Conservation (phyloP, 2,113 vertebrate genomes). For the Porphyrio hochstetteri region DNA sequence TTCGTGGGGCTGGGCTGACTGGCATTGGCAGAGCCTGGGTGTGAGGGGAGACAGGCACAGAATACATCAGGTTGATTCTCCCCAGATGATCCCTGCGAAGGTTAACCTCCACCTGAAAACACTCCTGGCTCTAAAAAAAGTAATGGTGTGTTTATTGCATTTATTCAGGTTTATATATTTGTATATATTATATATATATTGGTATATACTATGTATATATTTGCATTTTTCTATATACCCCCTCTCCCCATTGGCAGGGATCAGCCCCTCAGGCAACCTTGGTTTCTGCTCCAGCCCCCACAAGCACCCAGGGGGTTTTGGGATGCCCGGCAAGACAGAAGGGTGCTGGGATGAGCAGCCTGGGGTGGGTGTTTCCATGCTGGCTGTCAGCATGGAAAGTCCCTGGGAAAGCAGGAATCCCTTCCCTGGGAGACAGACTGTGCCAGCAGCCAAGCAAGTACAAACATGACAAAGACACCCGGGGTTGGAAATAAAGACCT, state of each 20-base stretch:
- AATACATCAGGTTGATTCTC: neutral
- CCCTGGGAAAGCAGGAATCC: neutral
- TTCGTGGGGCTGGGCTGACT: neutral
- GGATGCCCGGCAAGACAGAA: neutral
- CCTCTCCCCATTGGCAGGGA: neutral
- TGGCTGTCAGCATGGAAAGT: neutral
- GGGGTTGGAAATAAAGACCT: neutral
- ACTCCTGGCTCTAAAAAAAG: neutral
- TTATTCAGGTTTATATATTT: neutral
- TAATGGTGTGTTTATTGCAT: neutral
- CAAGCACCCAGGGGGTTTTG: neutral
- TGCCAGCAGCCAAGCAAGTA: neutral
- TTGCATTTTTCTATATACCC: neutral
- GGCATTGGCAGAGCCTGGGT: neutral
- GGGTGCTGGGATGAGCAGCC: fast-evolving
- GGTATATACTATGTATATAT: too few species aligned
- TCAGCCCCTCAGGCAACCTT: neutral
- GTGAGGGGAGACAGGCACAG: fast-evolving
- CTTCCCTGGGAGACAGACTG: neutral
- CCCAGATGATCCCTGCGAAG: neutral
- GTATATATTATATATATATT: too few species aligned
- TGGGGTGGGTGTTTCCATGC: fast-evolving
- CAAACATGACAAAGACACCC: neutral
- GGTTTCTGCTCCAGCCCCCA: neutral
- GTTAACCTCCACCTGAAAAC: neutral